These are phyloP conservation scores for Loxodonta africana DNA, from an alignment of 2,113 vertebrate species.

Conservation along the genomic window DNA sequence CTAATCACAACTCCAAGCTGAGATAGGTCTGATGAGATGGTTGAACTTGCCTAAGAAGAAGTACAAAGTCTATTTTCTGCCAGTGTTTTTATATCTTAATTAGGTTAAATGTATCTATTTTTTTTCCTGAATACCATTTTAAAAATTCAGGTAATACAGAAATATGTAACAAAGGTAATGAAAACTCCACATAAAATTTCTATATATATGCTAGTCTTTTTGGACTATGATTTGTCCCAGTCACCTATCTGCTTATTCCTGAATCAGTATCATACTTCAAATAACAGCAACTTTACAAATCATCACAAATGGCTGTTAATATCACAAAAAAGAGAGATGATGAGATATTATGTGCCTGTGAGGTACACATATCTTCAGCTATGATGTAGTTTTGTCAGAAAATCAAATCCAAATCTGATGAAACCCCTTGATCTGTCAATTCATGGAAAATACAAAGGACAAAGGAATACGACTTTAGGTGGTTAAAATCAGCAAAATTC, in stretches of 20 bases:
- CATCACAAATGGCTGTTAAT: background rate
- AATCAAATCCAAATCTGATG: too few relatives aligned
- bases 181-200: background rate
- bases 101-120: background rate
- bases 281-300: background rate
- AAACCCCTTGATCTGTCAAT: too few relatives aligned
- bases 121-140: background rate
- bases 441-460: too few relatives aligned
- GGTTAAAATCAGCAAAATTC: too few relatives aligned
- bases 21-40: background rate
- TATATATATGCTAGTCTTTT: background rate
- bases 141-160: background rate
- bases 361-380: too few relatives aligned
- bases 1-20: background rate
- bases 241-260: background rate
- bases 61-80: background rate
- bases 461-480: too few relatives aligned
- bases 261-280: background rate
- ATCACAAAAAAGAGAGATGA: background rate
- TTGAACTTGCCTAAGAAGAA: background rate
- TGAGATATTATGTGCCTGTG: background rate
- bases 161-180: background rate
- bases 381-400: too few relatives aligned
- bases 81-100: background rate
- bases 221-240: background rate